Conservation (phyloP, 1,140 invertebrate genomes). For the Drosophila mauritiana region DNA sequence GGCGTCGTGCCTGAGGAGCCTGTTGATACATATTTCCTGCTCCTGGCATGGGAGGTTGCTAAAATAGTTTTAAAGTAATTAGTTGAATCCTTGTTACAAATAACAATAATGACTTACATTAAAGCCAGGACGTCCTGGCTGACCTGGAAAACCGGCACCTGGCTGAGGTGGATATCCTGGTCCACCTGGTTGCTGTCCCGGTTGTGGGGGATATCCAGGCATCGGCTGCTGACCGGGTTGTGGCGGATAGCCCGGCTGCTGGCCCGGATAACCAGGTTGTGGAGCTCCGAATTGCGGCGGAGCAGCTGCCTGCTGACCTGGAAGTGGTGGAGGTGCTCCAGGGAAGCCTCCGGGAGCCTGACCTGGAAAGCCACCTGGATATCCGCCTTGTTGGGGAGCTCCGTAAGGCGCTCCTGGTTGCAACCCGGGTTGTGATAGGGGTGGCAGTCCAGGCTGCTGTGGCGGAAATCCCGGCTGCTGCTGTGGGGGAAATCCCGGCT, state of each 20-base stretch:
- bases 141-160: constrained; percentile 59
- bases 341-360: constrained; percentile 33
- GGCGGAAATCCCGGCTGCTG: constrained; percentile 38
- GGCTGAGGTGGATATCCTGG: constrained; percentile 68
- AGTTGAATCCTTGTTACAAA: rapidly evolving
- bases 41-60: constrained; percentile 84
- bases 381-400: constrained; percentile 32
- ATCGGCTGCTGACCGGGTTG: constrained; percentile 56
- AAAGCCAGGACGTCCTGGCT: constrained; percentile 72
- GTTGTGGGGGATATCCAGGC: constrained; percentile 66
- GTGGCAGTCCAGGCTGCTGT: constrained; percentile 14
- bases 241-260: constrained; percentile 63
- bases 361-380: constrained; percentile 37
- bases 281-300: constrained; percentile 35
- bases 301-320: constrained; percentile 24
- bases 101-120: constrained; percentile 43
- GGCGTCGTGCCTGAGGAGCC: constrained; percentile 86
- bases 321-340: constrained; percentile 56
- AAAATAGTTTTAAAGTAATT: constrained; percentile 12
- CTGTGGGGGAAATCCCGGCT: constrained; percentile 4
- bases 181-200: constrained; percentile 43
- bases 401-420: constrained; percentile 36
- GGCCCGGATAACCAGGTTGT: constrained; percentile 65
- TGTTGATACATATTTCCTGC: constrained; percentile 84
- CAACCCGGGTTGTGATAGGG: constrained; percentile 29